phyloP scores from a whole-genome alignment of 2,113 vertebrate genomes.

The Nanorana parkeri region DNA sequence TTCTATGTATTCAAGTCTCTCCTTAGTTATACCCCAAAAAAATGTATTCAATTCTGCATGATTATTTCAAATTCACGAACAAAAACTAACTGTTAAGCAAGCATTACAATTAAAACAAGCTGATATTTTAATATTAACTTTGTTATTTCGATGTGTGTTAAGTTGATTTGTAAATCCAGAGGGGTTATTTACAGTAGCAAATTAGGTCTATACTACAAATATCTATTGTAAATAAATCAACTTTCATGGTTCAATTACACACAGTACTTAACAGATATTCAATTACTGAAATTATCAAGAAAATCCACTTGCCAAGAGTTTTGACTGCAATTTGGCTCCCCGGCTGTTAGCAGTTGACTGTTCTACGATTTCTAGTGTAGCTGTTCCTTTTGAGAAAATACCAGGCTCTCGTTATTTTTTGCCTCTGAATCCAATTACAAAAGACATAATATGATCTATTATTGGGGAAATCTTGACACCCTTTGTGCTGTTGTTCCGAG shows the following conservation, averaged over 20 bases:
- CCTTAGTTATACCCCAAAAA: no score
- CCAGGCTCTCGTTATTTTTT: conserved; percentile 78
- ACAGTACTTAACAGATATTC: conserved; percentile 81
- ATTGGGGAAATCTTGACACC: conserved; percentile 73
- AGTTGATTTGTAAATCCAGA: conserved; percentile 59
- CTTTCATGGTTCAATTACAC: conserved; percentile 80
- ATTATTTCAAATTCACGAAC: no score
- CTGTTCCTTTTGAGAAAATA: conserved; percentile 78
- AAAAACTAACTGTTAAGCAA: no score
- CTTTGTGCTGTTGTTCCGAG: conserved; percentile 71
- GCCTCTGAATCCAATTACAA: conserved; percentile 81
- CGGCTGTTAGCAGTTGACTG: conserved; percentile 76
- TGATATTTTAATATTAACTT: not conserved
- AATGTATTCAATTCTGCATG: no score
- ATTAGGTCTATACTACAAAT: conserved; percentile 81
- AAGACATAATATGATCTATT: conserved; percentile 76
- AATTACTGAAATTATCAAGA: conserved; percentile 85
- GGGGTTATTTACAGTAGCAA: conserved; percentile 78
- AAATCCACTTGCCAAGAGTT: conserved; percentile 74
- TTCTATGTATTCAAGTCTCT: no score
- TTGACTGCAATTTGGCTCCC: conserved; percentile 79
- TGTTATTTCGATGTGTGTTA: not conserved
- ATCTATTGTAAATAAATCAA: conserved; percentile 80
- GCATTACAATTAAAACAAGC: no score
- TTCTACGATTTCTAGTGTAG: conserved; percentile 74